phyloP scores from a whole-genome alignment of 2,113 vertebrate species.

The Raphicerus campestris region DNA sequence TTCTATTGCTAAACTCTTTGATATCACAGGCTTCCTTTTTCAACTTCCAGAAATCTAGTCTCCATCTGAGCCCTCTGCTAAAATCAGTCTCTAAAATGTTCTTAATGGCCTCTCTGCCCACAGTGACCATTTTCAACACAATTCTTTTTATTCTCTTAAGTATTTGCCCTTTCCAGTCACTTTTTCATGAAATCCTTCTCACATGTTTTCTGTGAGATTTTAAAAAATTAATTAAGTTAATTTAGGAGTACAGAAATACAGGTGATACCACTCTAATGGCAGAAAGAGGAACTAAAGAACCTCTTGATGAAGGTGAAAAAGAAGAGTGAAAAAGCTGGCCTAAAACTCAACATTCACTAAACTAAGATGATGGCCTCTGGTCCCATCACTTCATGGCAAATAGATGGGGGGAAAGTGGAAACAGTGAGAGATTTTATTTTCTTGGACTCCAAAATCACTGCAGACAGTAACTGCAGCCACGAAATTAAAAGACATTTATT shows the following conservation, averaged over 20 bases:
- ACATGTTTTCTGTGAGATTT: not conserved
- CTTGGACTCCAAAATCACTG: not conserved
- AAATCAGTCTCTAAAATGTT: not conserved
- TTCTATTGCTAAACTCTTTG: not conserved
- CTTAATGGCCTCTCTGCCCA: not conserved
- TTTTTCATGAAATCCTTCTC: not conserved
- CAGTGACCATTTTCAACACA: not conserved
- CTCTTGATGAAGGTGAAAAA: not conserved
- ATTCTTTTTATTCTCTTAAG: not conserved
- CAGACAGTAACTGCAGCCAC: not conserved
- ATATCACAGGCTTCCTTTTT: not conserved
- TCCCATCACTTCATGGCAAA: not conserved
- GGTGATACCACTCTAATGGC: not conserved
- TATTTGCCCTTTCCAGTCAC: not conserved
- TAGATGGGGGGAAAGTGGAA: not conserved
- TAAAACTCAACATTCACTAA: not conserved
- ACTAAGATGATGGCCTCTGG: not conserved
- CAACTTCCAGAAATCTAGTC: not conserved
- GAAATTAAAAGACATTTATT: not conserved
- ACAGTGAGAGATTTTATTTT: not conserved
- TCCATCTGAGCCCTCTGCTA: not conserved
- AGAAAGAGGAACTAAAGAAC: not conserved
- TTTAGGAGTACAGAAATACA: not conserved
- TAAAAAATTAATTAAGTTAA: not conserved
- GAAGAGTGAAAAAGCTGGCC: not conserved